Evolutionary conservation across 2,888 invertebrate genomes (phyloP).

Genomic region (Nematopogon swammerdamellus): DNA sequence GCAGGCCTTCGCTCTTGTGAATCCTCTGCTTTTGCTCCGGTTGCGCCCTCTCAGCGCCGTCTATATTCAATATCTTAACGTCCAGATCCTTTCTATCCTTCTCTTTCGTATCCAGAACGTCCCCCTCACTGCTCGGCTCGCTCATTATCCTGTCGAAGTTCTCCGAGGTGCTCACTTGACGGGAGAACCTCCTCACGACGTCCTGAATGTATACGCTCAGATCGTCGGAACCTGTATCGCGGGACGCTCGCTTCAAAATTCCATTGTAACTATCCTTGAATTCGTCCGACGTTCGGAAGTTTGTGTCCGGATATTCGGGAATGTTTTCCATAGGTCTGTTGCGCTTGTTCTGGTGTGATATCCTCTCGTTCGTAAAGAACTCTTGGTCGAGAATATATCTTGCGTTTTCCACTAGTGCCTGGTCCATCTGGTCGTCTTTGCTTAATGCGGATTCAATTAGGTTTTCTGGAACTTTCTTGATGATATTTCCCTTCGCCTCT

Average conservation of each 20-base stretch:
- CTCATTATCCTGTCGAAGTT: conserved; percentile 2
- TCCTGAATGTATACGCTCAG: no score
- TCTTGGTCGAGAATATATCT: conserved; percentile 9
- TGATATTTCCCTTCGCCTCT: neutral
- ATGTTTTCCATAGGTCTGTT: conserved; percentile 5
- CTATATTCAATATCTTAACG: neutral
- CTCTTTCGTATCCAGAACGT: neutral
- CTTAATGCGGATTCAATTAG: neutral
- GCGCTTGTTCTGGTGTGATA: conserved; percentile 9
- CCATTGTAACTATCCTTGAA: neutral
- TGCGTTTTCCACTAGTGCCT: conserved; percentile 6
- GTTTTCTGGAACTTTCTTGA: conserved; percentile 1
- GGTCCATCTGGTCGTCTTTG: neutral
- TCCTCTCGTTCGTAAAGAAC: conserved; percentile 9
- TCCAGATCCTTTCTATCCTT: neutral
- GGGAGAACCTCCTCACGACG: neutral
- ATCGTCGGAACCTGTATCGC: neutral
- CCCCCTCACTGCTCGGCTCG: neutral
- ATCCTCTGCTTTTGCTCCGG: conserved; percentile 5
- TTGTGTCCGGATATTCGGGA: neutral
- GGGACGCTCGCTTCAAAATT: neutral
- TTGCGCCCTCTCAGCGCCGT: conserved; percentile 4
- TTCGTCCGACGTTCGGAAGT: neutral
- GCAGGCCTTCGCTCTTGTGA: conserved; percentile 18
- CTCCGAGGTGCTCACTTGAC: neutral